Conservation (phyloP, 2,888 invertebrate genomes). For the Tetrapedia diversipes region DNA sequence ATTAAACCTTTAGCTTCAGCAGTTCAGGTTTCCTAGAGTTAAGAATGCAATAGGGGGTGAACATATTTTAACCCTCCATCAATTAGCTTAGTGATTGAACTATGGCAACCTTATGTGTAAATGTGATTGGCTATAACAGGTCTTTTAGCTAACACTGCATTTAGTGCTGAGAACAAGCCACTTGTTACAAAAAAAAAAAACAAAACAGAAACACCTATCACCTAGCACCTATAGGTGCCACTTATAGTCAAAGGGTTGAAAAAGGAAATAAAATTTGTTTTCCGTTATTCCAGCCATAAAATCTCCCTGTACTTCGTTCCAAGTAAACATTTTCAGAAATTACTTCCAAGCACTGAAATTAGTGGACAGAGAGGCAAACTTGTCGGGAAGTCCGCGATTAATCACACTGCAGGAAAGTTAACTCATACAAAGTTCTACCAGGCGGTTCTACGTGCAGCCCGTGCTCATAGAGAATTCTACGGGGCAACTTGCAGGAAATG, state of each 20-base stretch:
- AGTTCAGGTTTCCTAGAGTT: too few species aligned
- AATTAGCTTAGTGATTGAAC: too few species aligned
- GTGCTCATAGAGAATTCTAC: slow-evolving; percentile 15
- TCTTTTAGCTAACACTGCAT: too few species aligned
- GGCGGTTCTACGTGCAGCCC: not conserved
- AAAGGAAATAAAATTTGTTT: not conserved
- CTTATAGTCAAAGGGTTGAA: too few species aligned
- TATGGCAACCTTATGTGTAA: too few species aligned
- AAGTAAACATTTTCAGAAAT: not conserved
- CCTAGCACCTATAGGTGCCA: too few species aligned
- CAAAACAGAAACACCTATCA: not conserved
- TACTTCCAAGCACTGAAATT: not conserved
- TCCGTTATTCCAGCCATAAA: not conserved
- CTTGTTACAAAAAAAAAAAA: not conserved
- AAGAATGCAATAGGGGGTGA: too few species aligned
- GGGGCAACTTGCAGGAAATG: slow-evolving; percentile 29
- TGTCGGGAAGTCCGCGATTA: slow-evolving; percentile 25
- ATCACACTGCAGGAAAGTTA: slow-evolving; percentile 12
- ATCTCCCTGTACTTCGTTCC: not conserved
- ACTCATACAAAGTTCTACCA: slow-evolving; percentile 35
- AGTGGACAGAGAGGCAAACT: not conserved
- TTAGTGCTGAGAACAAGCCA: too few species aligned
- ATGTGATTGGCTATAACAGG: too few species aligned
- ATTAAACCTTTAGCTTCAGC: too few species aligned
- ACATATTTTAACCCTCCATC: too few species aligned